Evolutionary conservation across 2,113 vertebrate genomes (phyloP), one percentile per base, ranked within the genome.

Genomic region (Trichechus manatus): DNA sequence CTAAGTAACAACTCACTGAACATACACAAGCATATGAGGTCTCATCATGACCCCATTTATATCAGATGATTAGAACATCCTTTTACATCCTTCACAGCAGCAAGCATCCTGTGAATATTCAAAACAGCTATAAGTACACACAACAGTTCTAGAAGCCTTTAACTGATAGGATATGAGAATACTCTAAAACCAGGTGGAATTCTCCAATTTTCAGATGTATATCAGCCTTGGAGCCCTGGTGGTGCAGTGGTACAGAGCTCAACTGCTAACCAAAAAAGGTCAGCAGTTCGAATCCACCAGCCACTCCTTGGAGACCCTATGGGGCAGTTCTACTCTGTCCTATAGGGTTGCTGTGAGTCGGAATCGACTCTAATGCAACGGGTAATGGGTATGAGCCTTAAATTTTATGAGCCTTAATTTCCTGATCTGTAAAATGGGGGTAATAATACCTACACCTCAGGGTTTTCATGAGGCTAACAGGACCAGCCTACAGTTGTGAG

Each of bases 371-470:
- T 7, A 47, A 47, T 7, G 53, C 15, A 56, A 56, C 14, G 13
- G 53, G 53, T 56, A 47, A 47, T 10, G 47, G 10, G 70, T 94
- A 95, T 75, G 44, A 81, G 61, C 31, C 84, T 63, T 29, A n/a
- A 96, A 14, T 81, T 94, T 81, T 77, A 91, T 72, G 14, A 85
- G n/a, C 9, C 64, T 84, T 93, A 68, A 31, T 81, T 88, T 90
- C 42, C 66, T 96, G 66, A 47, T 86, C 66, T 95, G 31, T 96
- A 95, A 82, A 80, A 89, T 44, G 7, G 27, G 68, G 68, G 70
- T 59, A 64, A 64, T 72, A 70, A 82, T n/a, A 88, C 33, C 66
- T 33, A 20, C 39, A 61, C 23, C 11, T 86, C 31, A 47, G 39
- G 47, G 53, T 63, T 95, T 53, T 61, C 20, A 42, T 70, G 63